Percentiles rank a stretch among this genome's conserved stretches.
These are phyloP conservation scores for Scyliorhinus canicula DNA, from an alignment of 2,797 vertebrate species.

Conservation along the genomic window DNA sequence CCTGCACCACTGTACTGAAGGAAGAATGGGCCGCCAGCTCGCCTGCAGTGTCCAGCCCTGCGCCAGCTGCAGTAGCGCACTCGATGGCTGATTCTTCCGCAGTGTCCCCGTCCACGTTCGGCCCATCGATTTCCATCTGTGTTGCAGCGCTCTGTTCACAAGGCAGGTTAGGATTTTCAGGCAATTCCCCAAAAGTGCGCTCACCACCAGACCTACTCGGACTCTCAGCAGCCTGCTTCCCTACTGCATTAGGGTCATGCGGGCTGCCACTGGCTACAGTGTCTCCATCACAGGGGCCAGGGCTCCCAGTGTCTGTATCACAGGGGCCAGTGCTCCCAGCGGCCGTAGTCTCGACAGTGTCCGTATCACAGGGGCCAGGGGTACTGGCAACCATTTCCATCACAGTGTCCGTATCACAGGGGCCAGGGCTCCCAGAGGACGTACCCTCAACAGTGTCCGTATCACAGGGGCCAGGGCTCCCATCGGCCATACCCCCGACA, in stretches of 20 bases:
- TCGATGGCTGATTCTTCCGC: background rate
- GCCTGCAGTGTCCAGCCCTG: background rate
- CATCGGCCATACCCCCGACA: background rate
- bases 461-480: background rate
- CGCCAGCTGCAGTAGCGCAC: background rate
- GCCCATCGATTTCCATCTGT: background rate
- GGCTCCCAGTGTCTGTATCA: background rate
- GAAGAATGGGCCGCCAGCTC: background rate
- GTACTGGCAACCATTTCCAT: no score
- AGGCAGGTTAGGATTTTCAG: background rate
- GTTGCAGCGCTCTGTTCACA: background rate
- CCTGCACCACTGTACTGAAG: background rate
- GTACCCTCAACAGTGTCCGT: background rate
- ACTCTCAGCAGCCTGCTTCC: background rate
- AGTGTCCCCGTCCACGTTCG: no score
- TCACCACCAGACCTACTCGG: background rate
- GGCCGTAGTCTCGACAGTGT: background rate
- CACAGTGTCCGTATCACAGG: background rate
- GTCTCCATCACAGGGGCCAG: background rate
- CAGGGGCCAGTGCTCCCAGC: no score
- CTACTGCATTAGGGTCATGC: background rate
- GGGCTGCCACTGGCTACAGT: background rate
- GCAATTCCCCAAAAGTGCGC: background rate
- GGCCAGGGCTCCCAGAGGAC: background rate
- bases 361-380: background rate